A percentile compares a stretch with the other conserved stretches of the same genome.
Evolutionary conservation across 2,888 invertebrate genomes (phyloP).

Genomic region (Eristalis arbustorum): DNA sequence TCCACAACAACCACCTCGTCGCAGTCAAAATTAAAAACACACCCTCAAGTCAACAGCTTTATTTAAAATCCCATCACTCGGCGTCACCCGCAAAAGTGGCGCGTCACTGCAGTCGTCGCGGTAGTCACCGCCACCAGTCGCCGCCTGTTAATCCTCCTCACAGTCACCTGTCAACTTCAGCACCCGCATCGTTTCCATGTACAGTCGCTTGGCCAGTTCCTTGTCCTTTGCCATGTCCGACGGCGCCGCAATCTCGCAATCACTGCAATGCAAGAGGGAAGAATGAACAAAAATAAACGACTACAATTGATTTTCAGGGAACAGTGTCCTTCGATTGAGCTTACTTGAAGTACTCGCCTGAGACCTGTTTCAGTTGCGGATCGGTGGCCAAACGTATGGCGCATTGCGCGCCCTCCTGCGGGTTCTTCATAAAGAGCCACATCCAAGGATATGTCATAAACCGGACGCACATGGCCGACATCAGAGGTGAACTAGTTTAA

Average conservation of each 20-base stretch:
- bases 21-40: no score
- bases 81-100: background rate
- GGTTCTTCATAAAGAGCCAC: conserved; percentile 85
- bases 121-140: conserved; percentile 7
- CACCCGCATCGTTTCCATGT: conserved; percentile 77
- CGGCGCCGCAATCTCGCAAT: conserved; percentile 82
- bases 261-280: conserved; percentile 80
- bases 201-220: conserved; percentile 80
- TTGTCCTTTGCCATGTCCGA: conserved; percentile 82
- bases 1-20: no score
- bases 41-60: no score
- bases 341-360: conserved; percentile 87
- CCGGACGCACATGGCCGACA: conserved; percentile 81
- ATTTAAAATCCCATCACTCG: no score
- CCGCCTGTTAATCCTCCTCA: conserved; percentile 66
- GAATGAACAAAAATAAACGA: conserved; percentile 34
- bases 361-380: conserved; percentile 82
- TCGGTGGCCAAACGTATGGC: conserved; percentile 85
- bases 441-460: conserved; percentile 85
- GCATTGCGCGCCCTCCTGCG: conserved; percentile 86
- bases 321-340: conserved; percentile 60
- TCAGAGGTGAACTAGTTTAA: conserved; percentile 78
- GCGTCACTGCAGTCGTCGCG: background rate
- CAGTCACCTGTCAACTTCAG: conserved; percentile 76
- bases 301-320: conserved; percentile 42